A percentile compares a stretch with the other conserved stretches of the same genome.
Evolutionary conservation across 2,113 vertebrate genomes (phyloP).

Genomic region (Galbula dea): DNA sequence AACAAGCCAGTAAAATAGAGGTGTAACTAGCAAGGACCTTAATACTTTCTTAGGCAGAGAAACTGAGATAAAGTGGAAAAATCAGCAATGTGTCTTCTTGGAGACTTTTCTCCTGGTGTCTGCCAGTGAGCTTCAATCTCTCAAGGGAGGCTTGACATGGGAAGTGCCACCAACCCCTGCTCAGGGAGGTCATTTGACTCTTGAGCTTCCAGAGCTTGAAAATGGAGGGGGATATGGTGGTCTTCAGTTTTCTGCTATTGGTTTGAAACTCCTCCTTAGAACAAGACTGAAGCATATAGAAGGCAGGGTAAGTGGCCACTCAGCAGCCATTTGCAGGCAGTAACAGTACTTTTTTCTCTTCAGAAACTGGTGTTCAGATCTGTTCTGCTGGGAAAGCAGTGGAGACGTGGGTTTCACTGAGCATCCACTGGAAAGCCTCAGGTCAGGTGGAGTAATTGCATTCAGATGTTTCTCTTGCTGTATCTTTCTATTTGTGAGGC

Average conservation of each 20-base stretch:
- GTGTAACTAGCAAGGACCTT: neutral
- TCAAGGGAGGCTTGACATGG: neutral
- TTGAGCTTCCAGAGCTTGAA: neutral
- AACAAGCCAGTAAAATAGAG: neutral
- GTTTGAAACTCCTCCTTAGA: neutral
- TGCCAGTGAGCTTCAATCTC: neutral
- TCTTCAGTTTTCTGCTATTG: neutral
- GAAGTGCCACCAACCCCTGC: neutral
- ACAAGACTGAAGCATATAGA: neutral
- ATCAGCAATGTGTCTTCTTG: neutral
- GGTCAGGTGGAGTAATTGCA: neutral
- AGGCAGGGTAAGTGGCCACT: neutral
- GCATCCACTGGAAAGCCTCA: neutral
- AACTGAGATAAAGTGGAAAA: neutral
- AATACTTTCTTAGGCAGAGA: neutral
- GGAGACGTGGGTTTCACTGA: neutral
- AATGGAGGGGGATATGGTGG: neutral
- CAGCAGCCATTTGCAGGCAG: accelerated
- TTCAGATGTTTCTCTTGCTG: neutral
- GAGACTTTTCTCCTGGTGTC: neutral
- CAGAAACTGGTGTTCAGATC: neutral
- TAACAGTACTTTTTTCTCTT: neutral
- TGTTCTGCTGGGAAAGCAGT: neutral
- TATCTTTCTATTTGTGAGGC: neutral
- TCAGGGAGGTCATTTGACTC: neutral